A percentile compares a stretch with the other conserved stretches of the same genome.
Conservation (phyloP, 2,113 vertebrate genomes). For the Leucopsar rothschildi region DNA sequence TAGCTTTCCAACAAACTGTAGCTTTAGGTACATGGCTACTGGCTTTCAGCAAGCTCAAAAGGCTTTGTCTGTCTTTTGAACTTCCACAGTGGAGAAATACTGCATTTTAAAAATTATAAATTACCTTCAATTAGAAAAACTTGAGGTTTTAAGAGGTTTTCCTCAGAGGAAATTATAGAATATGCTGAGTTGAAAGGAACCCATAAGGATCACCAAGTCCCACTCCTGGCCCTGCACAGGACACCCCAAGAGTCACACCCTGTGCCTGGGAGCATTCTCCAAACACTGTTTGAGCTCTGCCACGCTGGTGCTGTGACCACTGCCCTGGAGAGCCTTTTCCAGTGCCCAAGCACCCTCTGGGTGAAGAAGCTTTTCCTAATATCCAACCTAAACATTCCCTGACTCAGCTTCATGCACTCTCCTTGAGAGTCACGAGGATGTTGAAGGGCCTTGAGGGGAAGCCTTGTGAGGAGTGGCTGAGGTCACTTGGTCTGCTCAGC, state of each 20-base stretch:
- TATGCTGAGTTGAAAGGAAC: neutral
- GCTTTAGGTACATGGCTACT: neutral
- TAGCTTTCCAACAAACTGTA: neutral
- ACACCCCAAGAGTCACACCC: neutral
- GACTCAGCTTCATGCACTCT: neutral
- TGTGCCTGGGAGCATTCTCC: neutral
- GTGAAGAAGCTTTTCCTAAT: neutral
- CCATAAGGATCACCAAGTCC: fast-evolving
- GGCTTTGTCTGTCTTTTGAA: neutral
- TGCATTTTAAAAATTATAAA: neutral
- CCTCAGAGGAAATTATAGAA: neutral
- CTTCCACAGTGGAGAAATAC: neutral
- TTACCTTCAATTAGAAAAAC: neutral
- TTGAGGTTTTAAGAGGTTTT: neutral
- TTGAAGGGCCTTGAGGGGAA: neutral
- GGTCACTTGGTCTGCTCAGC: neutral
- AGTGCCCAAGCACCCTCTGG: fast-evolving
- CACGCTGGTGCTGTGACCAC: neutral
- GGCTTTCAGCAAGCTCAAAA: neutral
- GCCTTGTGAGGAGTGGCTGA: fast-evolving
- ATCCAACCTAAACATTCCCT: neutral
- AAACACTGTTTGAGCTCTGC: neutral
- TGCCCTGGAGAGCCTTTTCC: neutral
- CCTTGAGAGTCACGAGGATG: neutral
- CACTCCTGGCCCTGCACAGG: neutral